Base-by-base conservation (phyloP, 2,888 invertebrate species). In the Microplitis deprimator region DNA sequence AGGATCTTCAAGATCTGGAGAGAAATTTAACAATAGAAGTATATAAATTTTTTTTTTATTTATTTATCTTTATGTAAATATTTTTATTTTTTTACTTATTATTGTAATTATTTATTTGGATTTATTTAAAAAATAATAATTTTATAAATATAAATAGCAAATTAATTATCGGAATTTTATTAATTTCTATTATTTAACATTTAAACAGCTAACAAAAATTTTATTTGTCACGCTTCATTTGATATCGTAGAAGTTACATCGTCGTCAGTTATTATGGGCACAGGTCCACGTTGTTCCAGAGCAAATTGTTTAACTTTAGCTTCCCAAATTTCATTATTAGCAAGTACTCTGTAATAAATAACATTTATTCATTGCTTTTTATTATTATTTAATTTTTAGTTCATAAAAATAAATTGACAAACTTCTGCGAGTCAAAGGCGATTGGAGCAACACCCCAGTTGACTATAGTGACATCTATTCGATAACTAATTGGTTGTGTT, bases 271-370 rank as follows among this genome's bases (percentile, higher is more conserved):
- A 16, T 59, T 1, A 68, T 29, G 17, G 20, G 17, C 13, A 10
- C 39, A 39, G 61, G 68, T 17, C 40, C 5, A 1, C 6, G 10
- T 8, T 73, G 82, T 67, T 81, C 79, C 50, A 81, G 80, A 16
- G 87, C 85, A 67, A 88, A 83, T 76, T 88, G 84, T 59, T 85
- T 85, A 50, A 87, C 89, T 81, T 85, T 89, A 4, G 85, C 86
- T 59, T 84, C 86, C 89, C 89, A 89, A 10, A 85, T 85, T 69
- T 87, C 85, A 17, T 85, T 88, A 71, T 89, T 86, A 5, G 87
- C 89, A 29, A 87, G 80, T 65, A 89, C 89, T 73, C 89, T 89
- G 81, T 1, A 82, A 83, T 78, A 65, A 40, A 69, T 59, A 50
- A 50, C 8, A 3, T 10, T 50, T 50, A 10, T 50, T 50, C 3